Percentiles rank a stretch among this genome's conserved stretches.
phyloP scores from a whole-genome alignment of 2,797 vertebrate species.

The Zalophus californianus region DNA sequence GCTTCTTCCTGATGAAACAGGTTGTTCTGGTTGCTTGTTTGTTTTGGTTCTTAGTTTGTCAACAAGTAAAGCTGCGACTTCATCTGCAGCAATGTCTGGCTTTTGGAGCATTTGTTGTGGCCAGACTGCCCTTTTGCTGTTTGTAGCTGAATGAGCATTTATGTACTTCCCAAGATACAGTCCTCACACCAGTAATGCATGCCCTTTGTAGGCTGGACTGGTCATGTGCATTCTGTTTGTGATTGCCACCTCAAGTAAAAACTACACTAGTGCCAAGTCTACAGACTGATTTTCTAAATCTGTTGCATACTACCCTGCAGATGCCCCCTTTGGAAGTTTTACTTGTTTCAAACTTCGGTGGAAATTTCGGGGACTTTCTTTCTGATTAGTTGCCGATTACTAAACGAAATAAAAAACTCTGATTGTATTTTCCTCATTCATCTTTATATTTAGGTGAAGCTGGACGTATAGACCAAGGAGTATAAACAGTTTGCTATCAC shows the following conservation, averaged over 20 bases:
- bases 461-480: not conserved
- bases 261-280: not conserved
- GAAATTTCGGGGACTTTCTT: not conserved
- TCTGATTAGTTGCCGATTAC: not conserved
- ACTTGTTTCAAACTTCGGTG: not conserved
- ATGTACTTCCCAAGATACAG: not conserved
- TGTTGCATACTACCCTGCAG: not conserved
- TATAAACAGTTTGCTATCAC: not conserved
- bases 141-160: conserved; percentile 4
- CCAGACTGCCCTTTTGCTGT: not conserved
- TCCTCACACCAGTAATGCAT: not conserved
- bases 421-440: not conserved
- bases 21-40: not conserved
- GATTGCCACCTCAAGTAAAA: not conserved
- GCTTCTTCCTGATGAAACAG: not conserved
- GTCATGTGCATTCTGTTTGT: not conserved
- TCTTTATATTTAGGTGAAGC: not conserved
- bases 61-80: not conserved
- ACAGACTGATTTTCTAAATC: not conserved
- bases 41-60: not conserved
- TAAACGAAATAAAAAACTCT: not conserved
- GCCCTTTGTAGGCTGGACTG: not conserved
- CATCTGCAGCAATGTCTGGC: not conserved
- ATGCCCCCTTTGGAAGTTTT: not conserved
- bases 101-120: not conserved